Base-by-base conservation (phyloP, 2,797 vertebrate species). In the Enteromius radiatus region DNA sequence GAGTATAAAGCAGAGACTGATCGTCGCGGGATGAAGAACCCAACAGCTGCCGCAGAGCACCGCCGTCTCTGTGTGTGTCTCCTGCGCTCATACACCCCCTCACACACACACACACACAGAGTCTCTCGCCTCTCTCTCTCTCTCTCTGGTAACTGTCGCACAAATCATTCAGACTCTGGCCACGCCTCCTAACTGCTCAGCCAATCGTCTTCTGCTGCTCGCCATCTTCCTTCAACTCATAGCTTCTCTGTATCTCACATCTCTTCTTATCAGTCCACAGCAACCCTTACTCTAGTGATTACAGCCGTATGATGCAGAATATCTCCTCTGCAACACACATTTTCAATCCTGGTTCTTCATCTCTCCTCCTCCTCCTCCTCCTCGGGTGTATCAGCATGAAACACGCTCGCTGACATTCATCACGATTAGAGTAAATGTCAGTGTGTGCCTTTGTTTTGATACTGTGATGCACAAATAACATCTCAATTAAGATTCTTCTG, bases 161-260 rank as follows among this genome's bases (percentile, higher is more conserved):
- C 89, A 88, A 89, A 90, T 92, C 90, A 85, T 91, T 93, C 89
- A 92, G 88, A 89, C 90, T 89, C 87, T 85, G 84, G 89, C 91
- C 91, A 92, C 94, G 76, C 94, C 93, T 88, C 73, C 38, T 86
- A 85, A 70, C 36, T 81, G 82, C 65, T 56, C 80, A 80, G 8
- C 94, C 94, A 95, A 93, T 95, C 92, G 49, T 64, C 9, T 54
- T 49, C 45, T 70, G 2, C 31, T 70, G 80, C 88, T 79, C 81
- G 26, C 87, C 89, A 87, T 91, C 89, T 89, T 90, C 87, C 89
- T 78, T 33, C 12, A 71, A 52, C 80, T 64, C 33, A 59, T 17
- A 12, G 21, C 54, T 80, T 78, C 70, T 78, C 74, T 69, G 41
- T 61, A 33, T 63, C 76, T 69, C 70, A 31, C 59, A 65, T 41